Conservation (phyloP, 1,140 invertebrate genomes). For the Papilio polyxenes region DNA sequence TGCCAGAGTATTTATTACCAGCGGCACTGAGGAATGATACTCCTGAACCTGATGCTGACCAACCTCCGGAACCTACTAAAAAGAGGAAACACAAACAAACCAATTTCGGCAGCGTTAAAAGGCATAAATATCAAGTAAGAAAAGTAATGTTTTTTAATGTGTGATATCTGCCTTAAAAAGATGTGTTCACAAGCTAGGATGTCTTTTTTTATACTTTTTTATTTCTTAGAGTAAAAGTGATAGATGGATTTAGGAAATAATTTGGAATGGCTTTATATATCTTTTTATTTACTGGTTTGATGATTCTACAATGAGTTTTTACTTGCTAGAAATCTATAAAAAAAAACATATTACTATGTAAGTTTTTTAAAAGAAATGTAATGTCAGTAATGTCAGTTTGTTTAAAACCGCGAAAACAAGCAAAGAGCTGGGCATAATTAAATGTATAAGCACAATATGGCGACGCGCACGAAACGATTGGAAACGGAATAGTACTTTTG, state of each 20-base stretch:
- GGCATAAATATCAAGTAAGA: conserved; percentile 74
- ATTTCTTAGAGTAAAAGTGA: not conserved
- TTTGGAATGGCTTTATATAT: too few species aligned
- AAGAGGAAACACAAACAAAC: conserved; percentile 66
- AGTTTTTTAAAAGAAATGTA: not conserved
- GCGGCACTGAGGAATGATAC: conserved; percentile 84
- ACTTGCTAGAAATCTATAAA: not conserved
- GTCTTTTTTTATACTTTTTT: too few species aligned
- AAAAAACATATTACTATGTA: not conserved
- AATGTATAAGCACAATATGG: too few species aligned
- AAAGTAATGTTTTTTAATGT: not conserved
- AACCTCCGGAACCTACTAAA: conserved; percentile 50
- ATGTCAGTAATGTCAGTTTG: too few species aligned
- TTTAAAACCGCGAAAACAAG: too few species aligned
- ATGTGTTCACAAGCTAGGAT: too few species aligned
- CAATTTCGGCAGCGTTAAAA: conserved; percentile 68
- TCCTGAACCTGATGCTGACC: conserved; percentile 77
- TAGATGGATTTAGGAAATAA: too few species aligned
- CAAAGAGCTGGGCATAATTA: too few species aligned
- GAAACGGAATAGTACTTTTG: not conserved
- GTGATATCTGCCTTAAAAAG: too few species aligned
- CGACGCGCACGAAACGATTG: too few species aligned
- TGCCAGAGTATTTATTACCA: conserved; percentile 97
- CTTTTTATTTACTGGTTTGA: too few species aligned
- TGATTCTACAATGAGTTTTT: too few species aligned